These are phyloP conservation scores for Sceloporus tristichus DNA, from an alignment of 2,113 vertebrate species.

Conservation along the genomic window DNA sequence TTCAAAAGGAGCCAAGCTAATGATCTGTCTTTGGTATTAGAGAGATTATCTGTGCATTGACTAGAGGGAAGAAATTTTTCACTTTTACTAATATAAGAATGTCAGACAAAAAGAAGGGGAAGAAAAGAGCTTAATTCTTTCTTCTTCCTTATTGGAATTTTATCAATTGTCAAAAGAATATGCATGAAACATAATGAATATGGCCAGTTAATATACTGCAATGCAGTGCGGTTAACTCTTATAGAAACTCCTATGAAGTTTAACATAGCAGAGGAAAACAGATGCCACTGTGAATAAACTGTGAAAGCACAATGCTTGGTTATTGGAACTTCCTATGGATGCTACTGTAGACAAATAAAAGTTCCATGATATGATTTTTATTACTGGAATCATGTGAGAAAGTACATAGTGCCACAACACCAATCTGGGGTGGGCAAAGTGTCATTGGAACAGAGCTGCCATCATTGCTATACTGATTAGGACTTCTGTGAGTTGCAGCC, in stretches of 20 bases:
- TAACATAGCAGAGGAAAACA: background rate
- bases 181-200: background rate
- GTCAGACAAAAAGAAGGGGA: too few relatives aligned
- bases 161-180: background rate
- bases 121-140: too few relatives aligned
- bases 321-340: background rate
- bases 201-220: background rate
- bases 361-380: background rate
- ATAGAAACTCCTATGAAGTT: background rate
- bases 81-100: too few relatives aligned
- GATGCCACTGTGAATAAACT: background rate
- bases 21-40: constrained; percentile 39
- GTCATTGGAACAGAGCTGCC: too few relatives aligned
- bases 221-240: too few relatives aligned
- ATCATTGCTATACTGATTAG: too few relatives aligned
- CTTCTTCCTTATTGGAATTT: too few relatives aligned
- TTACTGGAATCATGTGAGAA: background rate
- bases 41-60: background rate
- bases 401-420: background rate
- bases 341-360: background rate
- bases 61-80: too few relatives aligned
- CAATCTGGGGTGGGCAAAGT: too few relatives aligned
- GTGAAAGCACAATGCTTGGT: background rate
- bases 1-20: constrained; percentile 43
- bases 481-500: too few relatives aligned